A percentile compares a stretch with the other conserved stretches of the same genome.
These are phyloP conservation scores for Bombus waltoni DNA, from an alignment of 1,140 invertebrate species.

Conservation along the genomic window DNA sequence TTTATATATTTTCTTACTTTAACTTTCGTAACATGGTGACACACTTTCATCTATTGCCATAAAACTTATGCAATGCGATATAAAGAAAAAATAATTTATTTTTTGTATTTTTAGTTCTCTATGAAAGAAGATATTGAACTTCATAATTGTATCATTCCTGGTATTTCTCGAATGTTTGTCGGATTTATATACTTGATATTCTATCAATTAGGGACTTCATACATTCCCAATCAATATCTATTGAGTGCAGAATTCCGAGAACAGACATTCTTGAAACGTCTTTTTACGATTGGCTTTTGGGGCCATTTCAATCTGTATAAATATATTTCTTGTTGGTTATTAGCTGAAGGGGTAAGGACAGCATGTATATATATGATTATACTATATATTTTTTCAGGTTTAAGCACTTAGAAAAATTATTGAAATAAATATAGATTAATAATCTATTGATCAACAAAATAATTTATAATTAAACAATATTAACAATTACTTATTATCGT, in stretches of 20 bases:
- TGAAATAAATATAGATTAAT: too few species aligned
- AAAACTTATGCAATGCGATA: not conserved
- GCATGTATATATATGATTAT: not conserved
- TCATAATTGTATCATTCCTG: constrained; percentile 83
- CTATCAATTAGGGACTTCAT: constrained; percentile 88
- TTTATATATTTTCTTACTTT: too few species aligned
- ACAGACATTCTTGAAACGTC: constrained; percentile 85
- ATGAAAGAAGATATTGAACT: constrained; percentile 36
- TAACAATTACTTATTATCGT: not conserved
- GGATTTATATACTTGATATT: constrained; percentile 89
- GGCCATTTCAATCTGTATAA: constrained; percentile 93
- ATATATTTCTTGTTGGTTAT: constrained; percentile 95
- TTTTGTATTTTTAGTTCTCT: constrained; percentile 59
- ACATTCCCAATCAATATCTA: constrained; percentile 89
- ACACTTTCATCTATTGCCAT: too few species aligned
- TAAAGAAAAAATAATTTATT: not conserved
- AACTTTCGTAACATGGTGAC: too few species aligned
- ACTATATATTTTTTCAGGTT: too few species aligned
- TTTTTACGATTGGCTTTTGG: constrained; percentile 90
- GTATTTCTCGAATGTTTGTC: constrained; percentile 83
- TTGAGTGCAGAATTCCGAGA: constrained; percentile 86
- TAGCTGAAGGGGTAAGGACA: constrained; percentile 90
- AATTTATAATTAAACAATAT: not conserved
- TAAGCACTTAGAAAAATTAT: too few species aligned
- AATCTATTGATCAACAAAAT: not conserved